Evolutionary conservation across 1,140 invertebrate species (phyloP), one percentile per base, ranked within the genome.

Genomic region (Vanessa tameamea): DNA sequence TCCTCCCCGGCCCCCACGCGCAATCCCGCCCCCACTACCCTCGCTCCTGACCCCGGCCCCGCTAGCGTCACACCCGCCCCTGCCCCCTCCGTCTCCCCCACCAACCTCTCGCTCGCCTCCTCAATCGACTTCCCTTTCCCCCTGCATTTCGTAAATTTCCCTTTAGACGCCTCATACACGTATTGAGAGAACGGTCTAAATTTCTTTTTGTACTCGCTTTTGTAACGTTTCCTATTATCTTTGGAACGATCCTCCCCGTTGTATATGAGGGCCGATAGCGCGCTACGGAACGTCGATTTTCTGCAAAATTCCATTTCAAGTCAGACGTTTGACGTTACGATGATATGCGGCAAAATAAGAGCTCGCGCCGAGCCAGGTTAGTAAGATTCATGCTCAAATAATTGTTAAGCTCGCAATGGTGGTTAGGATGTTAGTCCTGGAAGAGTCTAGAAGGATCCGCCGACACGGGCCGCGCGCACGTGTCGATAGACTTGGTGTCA

Each of bases 181-280:
- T 96, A 96, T 81, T 96, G 95, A 81, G 96, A 96, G 94, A 97
- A 97, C 84, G 96, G 96, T 90, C 96, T 95, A 94, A 96, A 96
- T 93, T 96, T 95, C 93, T 96, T 95, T 93, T 95, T 95, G 93
- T 96, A 96, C 93, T 96, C 96, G 84, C 95, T 95, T 93, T 96
- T 93, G 92, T 92, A 93, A 91, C 95, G 90, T 90, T 93, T 93
- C 82, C 90, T 89, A 91, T 90, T 92, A 92, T 94, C 93, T 88
- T 94, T 93, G 89, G 92, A 91, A 87, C 89, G 88, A 88, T 91
- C 92, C 86, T 92, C 88, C 86, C 93, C 89, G 87, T 89, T 93
- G 87, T 91, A 92, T 90, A 92, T 92, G 86, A 93, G 86, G 85
- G 91, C 90, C 86, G 90, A 92, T 88, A 93, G 89, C 87, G 92